These are phyloP conservation scores for Barnardius zonarius DNA, from an alignment of 2,113 vertebrate species.

Conservation along the genomic window DNA sequence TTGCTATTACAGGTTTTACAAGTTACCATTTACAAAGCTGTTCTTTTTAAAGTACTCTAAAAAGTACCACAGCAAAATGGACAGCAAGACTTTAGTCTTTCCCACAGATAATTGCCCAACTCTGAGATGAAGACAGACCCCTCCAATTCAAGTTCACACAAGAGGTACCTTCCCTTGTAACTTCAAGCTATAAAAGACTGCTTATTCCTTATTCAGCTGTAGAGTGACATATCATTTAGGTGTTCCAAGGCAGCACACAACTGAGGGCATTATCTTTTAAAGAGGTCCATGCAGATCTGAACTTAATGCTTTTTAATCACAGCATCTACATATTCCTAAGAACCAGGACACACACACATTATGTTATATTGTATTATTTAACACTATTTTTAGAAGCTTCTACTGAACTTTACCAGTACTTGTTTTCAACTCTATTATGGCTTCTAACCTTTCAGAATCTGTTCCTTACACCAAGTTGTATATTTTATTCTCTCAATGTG, in stretches of 20 bases:
- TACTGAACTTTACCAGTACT: neutral
- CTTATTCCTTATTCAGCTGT: neutral
- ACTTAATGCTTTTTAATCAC: neutral
- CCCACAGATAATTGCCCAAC: neutral
- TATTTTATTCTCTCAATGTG: neutral
- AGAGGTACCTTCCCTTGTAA: neutral
- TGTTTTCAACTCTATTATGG: neutral
- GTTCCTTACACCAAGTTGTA: neutral
- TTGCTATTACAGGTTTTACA: neutral
- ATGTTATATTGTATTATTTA: neutral
- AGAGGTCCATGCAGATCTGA: neutral
- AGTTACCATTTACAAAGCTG: neutral
- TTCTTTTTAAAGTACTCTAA: neutral
- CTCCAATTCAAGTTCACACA: neutral
- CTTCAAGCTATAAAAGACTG: neutral
- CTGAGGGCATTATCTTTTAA: neutral
- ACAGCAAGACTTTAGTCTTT: neutral
- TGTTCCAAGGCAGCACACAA: neutral
- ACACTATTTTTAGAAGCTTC: neutral
- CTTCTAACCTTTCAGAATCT: neutral
- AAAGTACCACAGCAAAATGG: neutral
- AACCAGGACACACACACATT: neutral
- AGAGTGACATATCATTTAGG: rapidly evolving
- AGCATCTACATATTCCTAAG: neutral
- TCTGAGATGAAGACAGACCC: neutral